phyloP scores from a whole-genome alignment of 2,113 vertebrate species.

The Mobula birostris region DNA sequence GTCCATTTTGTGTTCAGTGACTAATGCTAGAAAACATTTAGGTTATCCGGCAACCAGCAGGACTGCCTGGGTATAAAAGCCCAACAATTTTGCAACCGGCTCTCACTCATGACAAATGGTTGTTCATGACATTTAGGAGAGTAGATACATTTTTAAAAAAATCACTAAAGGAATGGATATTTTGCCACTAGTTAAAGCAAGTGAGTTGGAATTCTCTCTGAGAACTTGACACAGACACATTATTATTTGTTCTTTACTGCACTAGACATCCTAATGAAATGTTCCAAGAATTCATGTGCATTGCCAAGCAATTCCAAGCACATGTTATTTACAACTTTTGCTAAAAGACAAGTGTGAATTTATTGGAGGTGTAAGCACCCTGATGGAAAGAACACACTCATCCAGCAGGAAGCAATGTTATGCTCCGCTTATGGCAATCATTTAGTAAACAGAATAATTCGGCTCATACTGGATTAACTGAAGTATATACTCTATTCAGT shows the following conservation, averaged over 20 bases:
- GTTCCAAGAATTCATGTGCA: not conserved
- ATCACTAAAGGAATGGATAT: not conserved
- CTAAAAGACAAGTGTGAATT: not conserved
- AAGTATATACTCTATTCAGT: not conserved
- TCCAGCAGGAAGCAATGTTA: not conserved
- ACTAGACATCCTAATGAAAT: not conserved
- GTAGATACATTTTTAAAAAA: not conserved
- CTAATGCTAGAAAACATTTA: not conserved
- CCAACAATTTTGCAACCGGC: not conserved
- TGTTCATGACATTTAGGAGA: not conserved
- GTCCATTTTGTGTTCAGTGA: not conserved
- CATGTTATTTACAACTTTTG: constrained; percentile 15
- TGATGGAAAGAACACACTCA: not conserved
- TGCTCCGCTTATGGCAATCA: not conserved
- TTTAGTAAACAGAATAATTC: not conserved
- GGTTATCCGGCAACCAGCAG: not conserved
- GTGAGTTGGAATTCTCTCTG: not conserved
- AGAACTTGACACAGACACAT: not conserved
- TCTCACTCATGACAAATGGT: not conserved
- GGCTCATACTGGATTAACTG: not conserved
- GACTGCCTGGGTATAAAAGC: not conserved
- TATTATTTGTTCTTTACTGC: not conserved
- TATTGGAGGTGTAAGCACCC: not conserved
- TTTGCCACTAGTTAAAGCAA: not conserved
- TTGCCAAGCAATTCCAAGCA: not conserved